Conservation (phyloP, 2,113 vertebrate species). For the Gasterosteus nipponicus region DNA sequence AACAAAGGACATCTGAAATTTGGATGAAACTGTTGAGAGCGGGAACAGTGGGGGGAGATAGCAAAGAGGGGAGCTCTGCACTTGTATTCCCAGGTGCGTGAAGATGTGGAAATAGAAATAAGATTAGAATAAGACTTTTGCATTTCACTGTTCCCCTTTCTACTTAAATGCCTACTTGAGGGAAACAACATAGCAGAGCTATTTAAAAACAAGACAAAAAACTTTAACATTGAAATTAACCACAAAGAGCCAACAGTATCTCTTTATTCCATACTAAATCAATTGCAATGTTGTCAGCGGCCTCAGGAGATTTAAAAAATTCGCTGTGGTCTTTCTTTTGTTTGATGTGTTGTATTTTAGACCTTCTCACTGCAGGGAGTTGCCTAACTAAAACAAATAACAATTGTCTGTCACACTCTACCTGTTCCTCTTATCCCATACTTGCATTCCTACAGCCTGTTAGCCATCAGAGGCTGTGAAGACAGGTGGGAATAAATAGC, state of each 20-base stretch:
- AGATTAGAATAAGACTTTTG: slow-evolving; percentile 47
- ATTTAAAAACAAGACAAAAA: slow-evolving; percentile 36
- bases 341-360: slow-evolving; percentile 54
- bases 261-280: slow-evolving; percentile 32
- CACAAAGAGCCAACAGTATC: slow-evolving; percentile 6
- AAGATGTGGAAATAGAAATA: slow-evolving; percentile 40
- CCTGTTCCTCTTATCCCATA: slow-evolving; percentile 18
- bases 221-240: slow-evolving; percentile 36
- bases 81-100: slow-evolving; percentile 43
- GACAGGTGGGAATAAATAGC: slow-evolving; percentile 43
- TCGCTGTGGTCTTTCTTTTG: slow-evolving; percentile 24
- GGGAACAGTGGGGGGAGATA: background rate
- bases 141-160: slow-evolving; percentile 20
- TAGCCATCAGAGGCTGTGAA: slow-evolving; percentile 28
- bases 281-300: slow-evolving; percentile 22
- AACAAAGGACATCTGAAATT: slow-evolving; percentile 30
- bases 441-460: slow-evolving; percentile 1
- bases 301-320: slow-evolving; percentile 21
- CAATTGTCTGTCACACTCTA: slow-evolving; percentile 33
- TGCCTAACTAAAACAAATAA: slow-evolving; percentile 40
- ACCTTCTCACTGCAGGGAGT: slow-evolving; percentile 45
- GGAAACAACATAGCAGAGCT: slow-evolving; percentile 26
- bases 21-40: slow-evolving; percentile 18
- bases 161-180: slow-evolving; percentile 9
- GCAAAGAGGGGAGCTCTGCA: slow-evolving; percentile 12